Evolutionary conservation across 2,113 vertebrate species (phyloP), one percentile per base, ranked within the genome.

Genomic region (Upupa epops): DNA sequence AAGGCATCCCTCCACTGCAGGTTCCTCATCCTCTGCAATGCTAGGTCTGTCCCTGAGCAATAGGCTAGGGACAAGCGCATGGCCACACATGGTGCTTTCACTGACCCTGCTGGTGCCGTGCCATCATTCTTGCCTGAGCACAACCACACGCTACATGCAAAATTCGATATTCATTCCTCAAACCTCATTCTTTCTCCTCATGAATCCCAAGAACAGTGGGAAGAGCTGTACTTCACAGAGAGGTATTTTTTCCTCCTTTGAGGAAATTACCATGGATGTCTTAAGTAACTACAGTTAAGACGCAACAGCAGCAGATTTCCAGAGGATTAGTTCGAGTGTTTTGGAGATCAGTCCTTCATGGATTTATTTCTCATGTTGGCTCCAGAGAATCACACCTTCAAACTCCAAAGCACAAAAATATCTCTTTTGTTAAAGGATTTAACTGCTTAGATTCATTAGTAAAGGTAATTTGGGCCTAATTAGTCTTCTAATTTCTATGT

Each of bases 401-500:
- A 29, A 56, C 36, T 88, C 32, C 45, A 45, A 77, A 69, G 16
- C 6, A 7, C 55, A 89, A 90, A 92, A 92, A 77, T 3, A 14
- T 81, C 55, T 86, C 73, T 90, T 93, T 91, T 93, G 70, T 96
- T 93, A 74, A 5, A 95, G 71, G 94, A 91, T 89, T 96, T 96
- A 93, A 94, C 83, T 65, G 74, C 88, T 97, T 92, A 92, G 59
- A 81, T 95, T 96, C 85, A 97, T 96, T 97, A 98, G 93, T 54
- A 94, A 94, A 97, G 86, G 90, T 97, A 97, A 97, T 96, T 96
- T 86, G 96, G 83, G 73, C 78, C 94, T 97, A 96, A 97, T 97
- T 96, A 97, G 73, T 29, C 52, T 94, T 93, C 79, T 96, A 88
- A 97, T 97, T 97, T 97, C 70, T 96, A 34, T 91, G 46, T 95